A percentile compares a stretch with the other conserved stretches of the same genome.
These are phyloP conservation scores for Hipparchia sbordonii DNA, from an alignment of 2,888 invertebrate species.

Conservation along the genomic window DNA sequence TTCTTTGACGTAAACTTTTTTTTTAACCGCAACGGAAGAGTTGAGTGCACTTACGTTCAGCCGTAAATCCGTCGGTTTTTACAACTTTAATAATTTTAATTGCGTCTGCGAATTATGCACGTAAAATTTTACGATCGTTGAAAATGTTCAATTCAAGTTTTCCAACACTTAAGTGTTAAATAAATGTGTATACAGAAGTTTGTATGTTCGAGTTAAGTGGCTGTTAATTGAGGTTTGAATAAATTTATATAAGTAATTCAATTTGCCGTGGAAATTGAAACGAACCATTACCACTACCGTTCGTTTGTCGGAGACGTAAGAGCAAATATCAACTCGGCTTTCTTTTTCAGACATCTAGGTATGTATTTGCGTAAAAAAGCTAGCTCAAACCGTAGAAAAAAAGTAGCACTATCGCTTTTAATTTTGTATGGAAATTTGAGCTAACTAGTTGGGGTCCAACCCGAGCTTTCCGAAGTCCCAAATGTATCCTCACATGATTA, in stretches of 20 bases:
- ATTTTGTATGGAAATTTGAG: no score
- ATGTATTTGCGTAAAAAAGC: neutral
- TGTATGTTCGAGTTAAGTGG: conserved; percentile 9
- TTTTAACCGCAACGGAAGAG: conserved; percentile 40
- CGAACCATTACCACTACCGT: conserved; percentile 14
- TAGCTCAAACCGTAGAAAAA: no score
- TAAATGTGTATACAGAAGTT: conserved; percentile 12
- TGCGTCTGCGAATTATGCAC: conserved; percentile 32
- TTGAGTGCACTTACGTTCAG: conserved; percentile 38
- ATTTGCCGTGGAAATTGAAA: conserved; percentile 16
- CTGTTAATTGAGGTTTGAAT: conserved; percentile 19
- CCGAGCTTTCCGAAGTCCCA: no score
- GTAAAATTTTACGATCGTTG: conserved; percentile 29
- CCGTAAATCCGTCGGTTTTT: conserved; percentile 38
- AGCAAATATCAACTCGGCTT: conserved; percentile 1
- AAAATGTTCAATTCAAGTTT: conserved; percentile 23
- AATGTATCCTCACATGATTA: no score
- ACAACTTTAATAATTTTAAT: conserved; percentile 36
- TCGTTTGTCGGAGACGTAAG: neutral
- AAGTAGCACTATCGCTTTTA: no score
- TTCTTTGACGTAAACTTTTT: conserved; percentile 45
- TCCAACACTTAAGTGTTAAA: neutral
- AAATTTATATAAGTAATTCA: conserved; percentile 14
- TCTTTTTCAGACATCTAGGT: neutral
- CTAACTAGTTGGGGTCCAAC: no score